Evolutionary conservation across 1,140 invertebrate genomes (phyloP).

Genomic region (Drosophila tristis): DNA sequence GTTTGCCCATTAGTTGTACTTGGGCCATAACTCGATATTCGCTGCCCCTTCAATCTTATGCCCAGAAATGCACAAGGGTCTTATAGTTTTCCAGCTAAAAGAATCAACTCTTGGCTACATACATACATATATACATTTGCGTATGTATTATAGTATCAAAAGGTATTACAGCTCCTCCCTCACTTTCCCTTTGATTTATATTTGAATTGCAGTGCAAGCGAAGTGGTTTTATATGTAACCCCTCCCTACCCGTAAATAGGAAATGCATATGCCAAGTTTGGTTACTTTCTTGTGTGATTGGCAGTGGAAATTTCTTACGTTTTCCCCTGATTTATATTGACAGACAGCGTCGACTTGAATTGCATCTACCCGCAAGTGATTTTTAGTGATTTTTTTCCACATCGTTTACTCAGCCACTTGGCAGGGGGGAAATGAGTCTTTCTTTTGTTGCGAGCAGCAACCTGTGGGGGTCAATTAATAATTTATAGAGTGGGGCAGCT

Average conservation of each 20-base stretch:
- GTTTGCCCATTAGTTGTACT: slow-evolving; percentile 20
- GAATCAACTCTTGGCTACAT: not conserved
- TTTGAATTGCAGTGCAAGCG: not conserved
- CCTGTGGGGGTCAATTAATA: slow-evolving; percentile 50
- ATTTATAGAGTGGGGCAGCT: slow-evolving; percentile 31
- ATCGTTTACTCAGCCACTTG: slow-evolving; percentile 8
- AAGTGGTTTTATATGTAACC: slow-evolving; percentile 44
- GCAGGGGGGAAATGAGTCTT: not conserved
- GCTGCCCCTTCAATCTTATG: not conserved
- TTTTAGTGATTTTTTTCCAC: slow-evolving; percentile 2
- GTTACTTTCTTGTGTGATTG: slow-evolving; percentile 30
- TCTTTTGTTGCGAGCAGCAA: slow-evolving; percentile 3
- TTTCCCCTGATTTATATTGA: slow-evolving; percentile 49
- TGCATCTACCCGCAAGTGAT: slow-evolving; percentile 33
- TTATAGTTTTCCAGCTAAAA: no score
- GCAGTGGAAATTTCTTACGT: slow-evolving; percentile 13
- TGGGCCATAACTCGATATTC: slow-evolving; percentile 1
- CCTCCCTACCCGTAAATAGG: slow-evolving; percentile 9
- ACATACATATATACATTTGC: no score
- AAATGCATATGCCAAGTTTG: slow-evolving; percentile 27
- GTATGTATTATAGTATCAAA: not conserved
- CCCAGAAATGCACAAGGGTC: not conserved
- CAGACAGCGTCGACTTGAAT: slow-evolving; percentile 19
- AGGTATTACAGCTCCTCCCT: no score
- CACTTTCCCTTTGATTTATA: no score